Conservation (phyloP, 1,140 invertebrate genomes). For the Himalopsyche phryganea region DNA sequence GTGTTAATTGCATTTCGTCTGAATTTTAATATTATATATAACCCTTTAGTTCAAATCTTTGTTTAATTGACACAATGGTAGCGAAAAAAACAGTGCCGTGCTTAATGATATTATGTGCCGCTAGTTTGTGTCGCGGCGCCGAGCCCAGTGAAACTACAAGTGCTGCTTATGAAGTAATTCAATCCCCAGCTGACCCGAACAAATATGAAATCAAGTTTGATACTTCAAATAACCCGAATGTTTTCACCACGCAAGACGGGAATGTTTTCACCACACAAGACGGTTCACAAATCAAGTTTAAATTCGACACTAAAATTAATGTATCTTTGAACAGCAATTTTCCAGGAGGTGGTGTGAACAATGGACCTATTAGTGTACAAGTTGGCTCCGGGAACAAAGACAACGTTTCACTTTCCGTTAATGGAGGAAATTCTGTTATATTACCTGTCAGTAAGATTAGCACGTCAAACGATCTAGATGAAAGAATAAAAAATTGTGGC, state of each 20-base stretch:
- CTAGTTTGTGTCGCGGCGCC: not conserved
- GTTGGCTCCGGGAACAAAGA: not conserved
- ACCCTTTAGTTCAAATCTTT: no score
- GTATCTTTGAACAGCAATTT: not conserved
- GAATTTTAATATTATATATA: no score
- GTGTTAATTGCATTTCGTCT: no score
- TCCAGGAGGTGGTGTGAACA: not conserved
- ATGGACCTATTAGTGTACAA: not conserved
- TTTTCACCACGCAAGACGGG: no score
- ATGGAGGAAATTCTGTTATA: not conserved
- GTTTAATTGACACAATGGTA: no score
- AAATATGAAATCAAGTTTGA: slow-evolving; percentile 2
- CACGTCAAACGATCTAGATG: not conserved
- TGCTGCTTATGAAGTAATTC: not conserved
- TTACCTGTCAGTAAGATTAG: no score
- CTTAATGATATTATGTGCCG: no score
- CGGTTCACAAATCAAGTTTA: not conserved
- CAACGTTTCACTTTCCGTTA: not conserved
- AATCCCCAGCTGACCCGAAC: slow-evolving; percentile 5
- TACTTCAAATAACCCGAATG: not conserved
- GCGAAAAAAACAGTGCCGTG: no score
- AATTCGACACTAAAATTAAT: not conserved
- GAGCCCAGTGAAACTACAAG: not conserved
- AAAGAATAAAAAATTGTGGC: not conserved
- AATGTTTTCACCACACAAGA: no score